Percentiles rank a stretch among this genome's conserved stretches.
Conservation (phyloP, 2,888 invertebrate genomes). For the Prosopocoilus inquinatus region DNA sequence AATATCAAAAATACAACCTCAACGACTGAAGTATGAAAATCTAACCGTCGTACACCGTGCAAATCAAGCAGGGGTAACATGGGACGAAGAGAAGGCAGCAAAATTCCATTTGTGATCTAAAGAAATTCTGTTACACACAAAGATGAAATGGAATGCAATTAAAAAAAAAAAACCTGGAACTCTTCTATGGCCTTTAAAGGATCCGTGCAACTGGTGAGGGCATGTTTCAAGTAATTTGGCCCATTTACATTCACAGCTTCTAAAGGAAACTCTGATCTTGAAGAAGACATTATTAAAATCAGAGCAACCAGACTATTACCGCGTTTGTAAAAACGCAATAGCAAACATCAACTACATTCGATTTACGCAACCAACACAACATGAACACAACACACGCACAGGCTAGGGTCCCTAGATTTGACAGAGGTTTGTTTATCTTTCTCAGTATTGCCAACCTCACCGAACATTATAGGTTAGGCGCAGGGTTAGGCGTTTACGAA, state of each 20-base stretch:
- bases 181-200: constrained; percentile 98
- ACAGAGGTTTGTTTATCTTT: too few species aligned
- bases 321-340: too few species aligned
- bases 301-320: too few species aligned
- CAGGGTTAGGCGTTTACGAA: too few species aligned
- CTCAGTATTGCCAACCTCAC: too few species aligned
- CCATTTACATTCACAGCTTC: constrained; percentile 50
- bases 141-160: neutral
- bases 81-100: constrained; percentile 87
- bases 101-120: constrained; percentile 85
- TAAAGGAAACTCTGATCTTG: constrained; percentile 44
- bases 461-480: too few species aligned
- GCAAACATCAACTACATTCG: too few species aligned
- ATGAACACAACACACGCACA: too few species aligned
- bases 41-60: constrained; percentile 87
- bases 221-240: constrained; percentile 62
- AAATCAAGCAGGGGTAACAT: constrained; percentile 94
- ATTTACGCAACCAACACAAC: too few species aligned
- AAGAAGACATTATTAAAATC: constrained; percentile 25
- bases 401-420: too few species aligned
- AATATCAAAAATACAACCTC: constrained; percentile 57
- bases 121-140: constrained; percentile 16
- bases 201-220: constrained; percentile 93
- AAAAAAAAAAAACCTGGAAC: constrained; percentile 68
- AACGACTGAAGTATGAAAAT: constrained; percentile 92